Percentiles rank a stretch among this genome's conserved stretches.
These are phyloP conservation scores for Sciurus carolinensis DNA, from an alignment of 2,797 vertebrate species.

Conservation along the genomic window DNA sequence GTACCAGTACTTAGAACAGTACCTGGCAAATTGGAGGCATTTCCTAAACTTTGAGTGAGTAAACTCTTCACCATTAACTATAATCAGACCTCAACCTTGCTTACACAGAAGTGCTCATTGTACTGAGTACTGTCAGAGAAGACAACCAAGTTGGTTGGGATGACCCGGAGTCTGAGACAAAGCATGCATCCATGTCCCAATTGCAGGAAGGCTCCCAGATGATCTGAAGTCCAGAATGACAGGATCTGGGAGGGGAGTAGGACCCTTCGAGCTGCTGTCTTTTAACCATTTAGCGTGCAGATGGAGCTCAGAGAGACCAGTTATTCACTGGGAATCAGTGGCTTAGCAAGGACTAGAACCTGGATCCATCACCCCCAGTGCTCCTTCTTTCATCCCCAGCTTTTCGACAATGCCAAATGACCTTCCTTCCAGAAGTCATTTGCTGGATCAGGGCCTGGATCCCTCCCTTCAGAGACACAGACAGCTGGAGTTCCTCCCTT, in stretches of 20 bases:
- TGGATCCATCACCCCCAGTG: not conserved
- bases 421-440: constrained; percentile 29
- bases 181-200: not conserved
- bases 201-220: not conserved
- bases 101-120: not conserved
- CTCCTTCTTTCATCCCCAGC: not conserved
- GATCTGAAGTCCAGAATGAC: not conserved
- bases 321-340: not conserved
- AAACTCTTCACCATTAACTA: not conserved
- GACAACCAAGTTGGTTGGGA: not conserved
- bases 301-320: not conserved
- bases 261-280: not conserved
- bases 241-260: not conserved
- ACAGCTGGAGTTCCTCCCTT: constrained; percentile 1
- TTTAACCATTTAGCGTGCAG: not conserved
- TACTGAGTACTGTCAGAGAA: not conserved
- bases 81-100: not conserved
- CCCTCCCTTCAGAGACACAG: not conserved
- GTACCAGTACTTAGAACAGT: not conserved
- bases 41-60: not conserved
- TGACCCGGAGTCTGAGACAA: not conserved
- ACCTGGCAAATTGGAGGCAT: not conserved
- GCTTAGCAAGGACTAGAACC: not conserved
- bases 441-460: not conserved
- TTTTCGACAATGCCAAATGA: not conserved